These are phyloP conservation scores for Nephrocerus scutellatus DNA, from an alignment of 2,888 invertebrate genomes.

Conservation along the genomic window DNA sequence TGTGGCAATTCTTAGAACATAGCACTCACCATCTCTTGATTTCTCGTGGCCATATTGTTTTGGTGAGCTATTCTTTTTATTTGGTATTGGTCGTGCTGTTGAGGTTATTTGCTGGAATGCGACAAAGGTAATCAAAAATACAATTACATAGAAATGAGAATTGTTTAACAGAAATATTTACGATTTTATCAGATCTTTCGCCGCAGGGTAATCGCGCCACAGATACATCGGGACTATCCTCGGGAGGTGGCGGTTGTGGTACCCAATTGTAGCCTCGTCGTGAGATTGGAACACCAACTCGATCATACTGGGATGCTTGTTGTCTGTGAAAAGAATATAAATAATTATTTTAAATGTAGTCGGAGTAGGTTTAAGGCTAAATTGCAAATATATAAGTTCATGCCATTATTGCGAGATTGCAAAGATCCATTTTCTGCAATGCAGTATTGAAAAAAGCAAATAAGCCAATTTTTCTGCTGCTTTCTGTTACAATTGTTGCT, in stretches of 20 bases:
- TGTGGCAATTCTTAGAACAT: too few relatives aligned
- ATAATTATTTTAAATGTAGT: too few relatives aligned
- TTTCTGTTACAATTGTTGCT: too few relatives aligned
- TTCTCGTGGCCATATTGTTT: slow-evolving; percentile 50
- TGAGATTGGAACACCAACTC: slow-evolving; percentile 83
- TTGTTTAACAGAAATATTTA: slow-evolving; percentile 25
- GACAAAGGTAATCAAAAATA: background rate
- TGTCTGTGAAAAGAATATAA: too few relatives aligned
- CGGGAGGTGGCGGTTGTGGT: slow-evolving; percentile 85
- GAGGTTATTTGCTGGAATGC: slow-evolving; percentile 43
- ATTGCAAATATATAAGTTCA: too few relatives aligned
- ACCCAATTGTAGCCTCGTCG: slow-evolving; percentile 93
- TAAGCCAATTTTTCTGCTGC: too few relatives aligned
- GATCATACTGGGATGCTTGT: slow-evolving; percentile 82
- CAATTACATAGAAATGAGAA: background rate
- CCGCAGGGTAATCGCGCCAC: slow-evolving; percentile 79
- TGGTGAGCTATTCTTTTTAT: slow-evolving; percentile 59
- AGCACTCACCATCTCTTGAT: slow-evolving; percentile 46
- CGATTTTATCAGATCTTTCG: slow-evolving; percentile 72
- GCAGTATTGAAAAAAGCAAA: too few relatives aligned
- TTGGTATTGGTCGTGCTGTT: slow-evolving; percentile 50
- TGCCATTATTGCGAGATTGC: too few relatives aligned
- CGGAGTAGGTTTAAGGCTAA: too few relatives aligned
- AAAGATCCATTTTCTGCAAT: too few relatives aligned
- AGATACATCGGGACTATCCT: slow-evolving; percentile 78